phyloP scores from a whole-genome alignment of 2,797 vertebrate species.

The Selene dorsalis region DNA sequence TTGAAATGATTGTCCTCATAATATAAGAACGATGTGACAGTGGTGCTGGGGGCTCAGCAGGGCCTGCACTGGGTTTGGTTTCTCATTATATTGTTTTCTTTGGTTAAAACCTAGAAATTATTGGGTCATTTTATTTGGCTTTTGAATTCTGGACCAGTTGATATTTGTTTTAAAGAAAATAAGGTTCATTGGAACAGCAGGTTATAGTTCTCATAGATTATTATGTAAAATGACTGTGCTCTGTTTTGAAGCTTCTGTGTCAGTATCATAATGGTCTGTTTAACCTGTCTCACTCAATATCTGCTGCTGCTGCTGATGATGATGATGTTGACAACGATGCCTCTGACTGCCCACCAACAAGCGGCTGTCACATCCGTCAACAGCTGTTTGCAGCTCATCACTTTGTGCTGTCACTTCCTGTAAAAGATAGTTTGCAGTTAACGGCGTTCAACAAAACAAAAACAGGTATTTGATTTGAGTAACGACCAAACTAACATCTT shows the following conservation, averaged over 20 bases:
- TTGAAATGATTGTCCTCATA: slow-evolving; percentile 31
- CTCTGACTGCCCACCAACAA: not conserved
- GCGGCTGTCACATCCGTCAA: not conserved
- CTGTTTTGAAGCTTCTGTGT: not conserved
- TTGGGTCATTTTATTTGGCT: not conserved
- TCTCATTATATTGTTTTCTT: not conserved
- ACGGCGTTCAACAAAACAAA: not conserved
- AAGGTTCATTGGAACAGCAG: not conserved
- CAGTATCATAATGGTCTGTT: not conserved
- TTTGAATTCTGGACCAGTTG: not conserved
- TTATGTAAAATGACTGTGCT: not conserved
- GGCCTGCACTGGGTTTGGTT: not conserved
- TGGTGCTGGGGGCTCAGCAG: slow-evolving; percentile 4
- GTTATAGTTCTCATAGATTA: not conserved
- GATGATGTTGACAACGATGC: too few species aligned
- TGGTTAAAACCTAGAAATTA: not conserved
- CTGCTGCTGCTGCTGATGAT: too few species aligned
- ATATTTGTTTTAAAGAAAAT: not conserved
- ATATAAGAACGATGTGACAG: slow-evolving; percentile 39
- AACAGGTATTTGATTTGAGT: not conserved
- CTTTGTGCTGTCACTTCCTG: not conserved
- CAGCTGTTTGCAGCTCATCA: not conserved
- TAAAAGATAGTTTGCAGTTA: not conserved
- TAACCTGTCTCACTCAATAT: not conserved
- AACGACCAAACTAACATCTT: not conserved